phyloP scores from a whole-genome alignment of 2,113 vertebrate genomes.

The Tachycineta bicolor region DNA sequence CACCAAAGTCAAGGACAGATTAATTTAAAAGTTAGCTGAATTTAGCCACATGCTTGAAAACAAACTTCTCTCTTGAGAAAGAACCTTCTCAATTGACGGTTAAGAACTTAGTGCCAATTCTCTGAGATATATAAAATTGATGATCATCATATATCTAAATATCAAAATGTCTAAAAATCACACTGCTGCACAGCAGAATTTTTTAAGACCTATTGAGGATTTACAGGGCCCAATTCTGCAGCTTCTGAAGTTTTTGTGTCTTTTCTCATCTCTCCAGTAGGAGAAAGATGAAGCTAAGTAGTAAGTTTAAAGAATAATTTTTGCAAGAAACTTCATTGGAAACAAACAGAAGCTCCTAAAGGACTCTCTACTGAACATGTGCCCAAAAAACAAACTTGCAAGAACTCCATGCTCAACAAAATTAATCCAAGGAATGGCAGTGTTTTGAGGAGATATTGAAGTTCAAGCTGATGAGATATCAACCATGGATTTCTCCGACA shows the following conservation, averaged over 20 bases:
- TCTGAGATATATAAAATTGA: background rate
- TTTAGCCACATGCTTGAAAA: background rate
- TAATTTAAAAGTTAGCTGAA: background rate
- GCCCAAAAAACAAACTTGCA: background rate
- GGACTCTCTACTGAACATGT: background rate
- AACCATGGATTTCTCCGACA: background rate
- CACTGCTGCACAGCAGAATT: background rate
- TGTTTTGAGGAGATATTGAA: background rate
- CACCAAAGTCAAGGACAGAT: background rate
- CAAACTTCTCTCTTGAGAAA: background rate
- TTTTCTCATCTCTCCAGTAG: background rate
- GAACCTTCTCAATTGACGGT: background rate
- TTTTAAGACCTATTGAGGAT: background rate
- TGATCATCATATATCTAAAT: background rate
- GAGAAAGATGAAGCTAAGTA: background rate
- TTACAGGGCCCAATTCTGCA: background rate
- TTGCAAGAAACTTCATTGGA: background rate
- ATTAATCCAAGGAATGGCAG: background rate
- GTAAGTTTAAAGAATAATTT: background rate
- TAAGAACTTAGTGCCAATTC: background rate
- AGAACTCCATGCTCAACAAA: background rate
- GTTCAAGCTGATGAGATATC: background rate
- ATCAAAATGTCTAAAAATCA: background rate
- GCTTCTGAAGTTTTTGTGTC: background rate
- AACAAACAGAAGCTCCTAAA: background rate